Evolutionary conservation across 2,113 vertebrate species (phyloP), one percentile per base, ranked within the genome.

Genomic region (Vulpes vulpes): DNA sequence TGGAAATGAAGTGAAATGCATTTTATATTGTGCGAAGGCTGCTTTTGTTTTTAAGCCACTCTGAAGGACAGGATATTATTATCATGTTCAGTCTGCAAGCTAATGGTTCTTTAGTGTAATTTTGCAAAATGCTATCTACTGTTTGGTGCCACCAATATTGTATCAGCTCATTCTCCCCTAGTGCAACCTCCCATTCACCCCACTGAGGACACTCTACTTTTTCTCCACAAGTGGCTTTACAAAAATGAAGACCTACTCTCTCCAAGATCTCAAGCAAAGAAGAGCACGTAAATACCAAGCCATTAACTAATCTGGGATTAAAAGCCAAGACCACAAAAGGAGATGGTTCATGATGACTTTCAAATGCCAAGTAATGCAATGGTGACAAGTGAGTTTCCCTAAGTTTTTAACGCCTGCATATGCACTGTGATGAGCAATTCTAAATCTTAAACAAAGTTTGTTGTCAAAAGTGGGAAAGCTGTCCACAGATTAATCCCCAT

Each of bases 11-110:
- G 84, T 43, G 83, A 96, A 93, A 96, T 49, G 25, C 84, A 82
- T 88, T 95, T 92, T 89, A 57, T 81, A 92, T 94, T 97, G 84
- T 86, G 90, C 38, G n/a, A 88, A 92, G 96, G 85, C 93, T 97
- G 92, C 96, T 96, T 96, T 94, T 97, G 95, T 97, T 96, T 97
- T 91, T 88, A 95, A 97, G 95, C 59, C 38, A 78, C 65, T 97
- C 80, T 91, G 60, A 71, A 96, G 92, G 84, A 92, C 86, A 94
- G 90, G 80, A 59, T 92, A 85, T 91, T 91, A 96, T 96, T 65
- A 94, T 57, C 76, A 78, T 9, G 60, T 81, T 96, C 96, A 67
- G 95, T 69, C 87, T 96, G 92, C 73, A 94, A 90, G 76, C 49
- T 96, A 95, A 94, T 82, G 71, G 67, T 78, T 94, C 81, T 82